These are phyloP conservation scores for Junonia oenone DNA, from an alignment of 2,888 invertebrate species.

Conservation along the genomic window DNA sequence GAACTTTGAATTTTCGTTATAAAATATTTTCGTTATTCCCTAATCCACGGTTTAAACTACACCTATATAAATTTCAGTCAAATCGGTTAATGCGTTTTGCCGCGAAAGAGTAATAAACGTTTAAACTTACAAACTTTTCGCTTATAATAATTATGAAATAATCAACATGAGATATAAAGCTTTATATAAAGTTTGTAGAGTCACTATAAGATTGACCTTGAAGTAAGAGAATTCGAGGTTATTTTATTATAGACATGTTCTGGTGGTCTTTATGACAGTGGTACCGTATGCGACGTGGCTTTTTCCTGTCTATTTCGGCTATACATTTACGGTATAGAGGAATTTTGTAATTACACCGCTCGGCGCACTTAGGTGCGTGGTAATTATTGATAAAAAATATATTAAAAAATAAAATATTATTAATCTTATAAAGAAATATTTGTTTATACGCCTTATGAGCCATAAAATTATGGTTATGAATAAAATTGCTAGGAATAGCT, in stretches of 20 bases:
- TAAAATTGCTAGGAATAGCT: too few species aligned
- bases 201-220: constrained; percentile 62
- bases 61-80: too few species aligned
- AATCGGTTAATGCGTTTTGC: too few species aligned
- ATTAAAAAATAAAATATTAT: neutral
- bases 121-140: too few species aligned
- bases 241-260: constrained; percentile 29
- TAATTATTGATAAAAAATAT: neutral
- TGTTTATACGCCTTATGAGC: too few species aligned
- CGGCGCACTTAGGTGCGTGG: constrained; percentile 12
- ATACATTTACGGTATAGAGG: constrained; percentile 15
- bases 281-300: constrained; percentile 21
- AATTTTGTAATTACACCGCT: constrained; percentile 10
- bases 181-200: constrained; percentile 2
- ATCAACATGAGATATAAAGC: neutral
- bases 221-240: constrained; percentile 41
- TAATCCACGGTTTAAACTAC: too few species aligned
- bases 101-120: too few species aligned
- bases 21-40: too few species aligned
- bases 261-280: constrained; percentile 7
- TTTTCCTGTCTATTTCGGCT: constrained; percentile 26
- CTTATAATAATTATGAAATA: neutral
- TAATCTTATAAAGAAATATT: too few species aligned
- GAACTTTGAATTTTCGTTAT: too few species aligned
- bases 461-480: too few species aligned